phyloP scores from a whole-genome alignment of 2,888 invertebrate genomes.

The Phengaris alcon region DNA sequence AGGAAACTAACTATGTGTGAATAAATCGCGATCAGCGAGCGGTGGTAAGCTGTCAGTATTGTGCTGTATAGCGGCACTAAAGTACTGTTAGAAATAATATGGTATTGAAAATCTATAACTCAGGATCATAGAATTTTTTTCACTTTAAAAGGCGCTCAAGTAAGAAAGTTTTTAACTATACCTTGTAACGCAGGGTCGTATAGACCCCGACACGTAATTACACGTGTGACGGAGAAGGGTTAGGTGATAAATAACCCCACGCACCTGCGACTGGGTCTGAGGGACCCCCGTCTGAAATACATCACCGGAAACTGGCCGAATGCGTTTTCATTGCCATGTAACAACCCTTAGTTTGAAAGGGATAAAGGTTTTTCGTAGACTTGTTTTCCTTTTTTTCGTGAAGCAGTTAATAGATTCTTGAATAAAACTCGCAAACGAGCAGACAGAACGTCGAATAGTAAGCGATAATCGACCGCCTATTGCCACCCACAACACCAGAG shows the following conservation, averaged over 20 bases:
- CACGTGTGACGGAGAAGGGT: conserved; percentile 24
- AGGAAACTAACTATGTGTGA: too few species aligned
- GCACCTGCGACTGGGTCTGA: conserved; percentile 10
- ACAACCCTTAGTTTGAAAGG: not conserved
- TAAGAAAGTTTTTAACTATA: not conserved
- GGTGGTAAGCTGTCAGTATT: too few species aligned
- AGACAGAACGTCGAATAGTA: too few species aligned
- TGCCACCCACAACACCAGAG: too few species aligned
- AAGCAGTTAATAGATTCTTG: not conserved
- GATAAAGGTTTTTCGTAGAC: not conserved
- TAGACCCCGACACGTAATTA: conserved; percentile 22
- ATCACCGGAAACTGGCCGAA: conserved; percentile 4
- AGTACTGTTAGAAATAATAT: too few species aligned
- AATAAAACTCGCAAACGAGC: too few species aligned
- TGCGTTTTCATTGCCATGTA: not conserved
- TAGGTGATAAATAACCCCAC: conserved; percentile 17
- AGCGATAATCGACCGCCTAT: too few species aligned
- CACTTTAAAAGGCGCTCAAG: not conserved
- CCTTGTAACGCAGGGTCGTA: not conserved
- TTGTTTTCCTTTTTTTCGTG: not conserved
- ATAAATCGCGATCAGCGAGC: too few species aligned
- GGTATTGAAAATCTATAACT: too few species aligned
- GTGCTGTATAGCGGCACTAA: too few species aligned
- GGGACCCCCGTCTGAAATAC: conserved; percentile 6
- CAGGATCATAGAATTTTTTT: too few species aligned